Conservation (phyloP, 2,797 vertebrate species). For the Melanotaenia nigrans region DNA sequence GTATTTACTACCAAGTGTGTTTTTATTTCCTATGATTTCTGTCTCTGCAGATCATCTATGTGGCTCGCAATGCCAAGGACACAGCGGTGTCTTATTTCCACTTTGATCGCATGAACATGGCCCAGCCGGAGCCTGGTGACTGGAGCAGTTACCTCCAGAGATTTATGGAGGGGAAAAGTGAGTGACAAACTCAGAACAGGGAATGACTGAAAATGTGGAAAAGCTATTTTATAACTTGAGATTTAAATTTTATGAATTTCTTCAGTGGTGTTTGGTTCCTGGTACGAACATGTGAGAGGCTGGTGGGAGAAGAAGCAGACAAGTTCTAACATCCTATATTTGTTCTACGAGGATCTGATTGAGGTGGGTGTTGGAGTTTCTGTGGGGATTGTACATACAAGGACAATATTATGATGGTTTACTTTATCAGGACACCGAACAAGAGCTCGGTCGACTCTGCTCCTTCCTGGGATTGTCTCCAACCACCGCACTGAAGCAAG, state of each 20-base stretch:
- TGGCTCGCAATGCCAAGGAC: conserved; percentile 91
- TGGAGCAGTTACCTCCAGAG: conserved; percentile 74
- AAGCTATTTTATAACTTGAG: neutral
- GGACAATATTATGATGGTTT: neutral
- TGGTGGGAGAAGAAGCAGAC: conserved; percentile 85
- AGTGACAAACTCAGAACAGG: conserved; percentile 13
- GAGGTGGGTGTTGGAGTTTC: conserved; percentile 68
- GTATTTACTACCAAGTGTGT: neutral
- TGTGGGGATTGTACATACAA: neutral
- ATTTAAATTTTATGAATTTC: conserved; percentile 1
- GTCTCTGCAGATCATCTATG: conserved; percentile 77
- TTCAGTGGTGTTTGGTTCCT: conserved; percentile 81
- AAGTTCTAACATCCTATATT: conserved; percentile 77
- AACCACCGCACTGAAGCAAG: conserved; percentile 13
- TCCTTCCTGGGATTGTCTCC: conserved; percentile 29
- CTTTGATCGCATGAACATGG: conserved; percentile 85
- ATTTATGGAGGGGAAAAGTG: conserved; percentile 71
- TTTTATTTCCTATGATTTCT: neutral
- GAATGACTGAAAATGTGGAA: neutral
- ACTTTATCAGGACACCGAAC: conserved; percentile 76
- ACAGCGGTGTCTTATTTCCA: conserved; percentile 87
- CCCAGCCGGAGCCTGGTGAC: conserved; percentile 82
- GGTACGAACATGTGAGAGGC: conserved; percentile 79
- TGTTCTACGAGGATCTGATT: conserved; percentile 87
- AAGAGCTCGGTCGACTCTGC: conserved; percentile 61